Evolutionary conservation across 1,140 invertebrate species (phyloP).

Genomic region (Aphelenchoides besseyi): DNA sequence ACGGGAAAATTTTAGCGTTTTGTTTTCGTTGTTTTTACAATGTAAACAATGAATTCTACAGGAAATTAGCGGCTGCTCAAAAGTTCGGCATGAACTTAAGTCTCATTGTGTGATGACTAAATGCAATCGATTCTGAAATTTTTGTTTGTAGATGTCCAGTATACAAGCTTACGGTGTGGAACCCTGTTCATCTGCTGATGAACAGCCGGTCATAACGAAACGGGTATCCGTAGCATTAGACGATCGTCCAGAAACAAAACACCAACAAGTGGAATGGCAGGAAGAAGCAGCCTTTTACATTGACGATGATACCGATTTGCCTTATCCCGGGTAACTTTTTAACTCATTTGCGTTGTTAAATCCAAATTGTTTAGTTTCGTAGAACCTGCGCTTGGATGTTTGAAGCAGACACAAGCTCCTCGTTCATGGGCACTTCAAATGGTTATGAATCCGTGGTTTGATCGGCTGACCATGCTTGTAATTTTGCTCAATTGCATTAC

Average conservation of each 20-base stretch:
- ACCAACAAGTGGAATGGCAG: conserved; percentile 2
- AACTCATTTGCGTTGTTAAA: not conserved
- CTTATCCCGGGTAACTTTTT: conserved; percentile 1
- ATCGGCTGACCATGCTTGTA: conserved; percentile 93
- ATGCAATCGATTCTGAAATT: no score
- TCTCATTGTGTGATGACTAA: no score
- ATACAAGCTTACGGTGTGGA: not conserved
- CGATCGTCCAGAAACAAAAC: not conserved
- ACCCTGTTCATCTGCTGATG: not conserved
- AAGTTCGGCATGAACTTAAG: no score
- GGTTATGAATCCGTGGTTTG: conserved; percentile 99
- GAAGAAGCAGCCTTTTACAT: not conserved
- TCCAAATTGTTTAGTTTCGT: not conserved
- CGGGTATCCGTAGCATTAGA: not conserved
- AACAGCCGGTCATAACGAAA: not conserved
- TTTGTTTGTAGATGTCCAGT: not conserved
- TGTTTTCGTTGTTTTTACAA: no score
- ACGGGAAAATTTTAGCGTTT: no score
- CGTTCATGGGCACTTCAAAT: conserved; percentile 81
- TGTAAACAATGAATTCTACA: no score
- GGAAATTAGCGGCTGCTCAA: no score
- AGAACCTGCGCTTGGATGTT: conserved; percentile 8
- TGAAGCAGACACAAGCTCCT: conserved; percentile 12
- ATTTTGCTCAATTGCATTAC: conserved; percentile 98
- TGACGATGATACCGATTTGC: not conserved